Evolutionary conservation across 53 echinoderm and acorn worm species (phyloP), one percentile per base, ranked within the genome.

Genomic region (Patiria pectinifera): DNA sequence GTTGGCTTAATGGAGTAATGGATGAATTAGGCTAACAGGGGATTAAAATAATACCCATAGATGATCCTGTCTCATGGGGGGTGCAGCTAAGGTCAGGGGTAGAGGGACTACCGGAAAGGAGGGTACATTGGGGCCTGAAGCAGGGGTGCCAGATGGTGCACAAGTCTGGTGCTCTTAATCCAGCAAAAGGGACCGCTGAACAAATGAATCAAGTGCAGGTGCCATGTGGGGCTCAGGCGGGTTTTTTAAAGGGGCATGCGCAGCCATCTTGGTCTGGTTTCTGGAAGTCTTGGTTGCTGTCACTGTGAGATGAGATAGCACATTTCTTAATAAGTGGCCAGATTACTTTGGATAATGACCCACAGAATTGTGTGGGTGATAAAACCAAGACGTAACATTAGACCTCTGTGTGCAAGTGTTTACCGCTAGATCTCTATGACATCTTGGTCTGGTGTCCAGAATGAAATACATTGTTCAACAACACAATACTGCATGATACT

Each of bases 131-230:
- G 82, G 82, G 82, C 10, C 61, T 18, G 24, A 16, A 49, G 43
- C 21, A 78, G 88, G 88, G 78, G 76, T 77, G 59, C 77, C 88
- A 88, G 88, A 88, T 88, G 88, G 77, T 88, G 77, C 78, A 62
- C n/a, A 61, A 43, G 76, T 35, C 78, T 21, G 2, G 76, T 78
- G 59, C 78, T 26, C 74, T 76, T 87, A 35, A 87, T 76, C 9
- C 62, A 24, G 6, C 61, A 78, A 77, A 53, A 88, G 48, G 46
- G 44, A 45, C 88, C 61, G 88, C 88, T 78, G 45, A 88, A 77
- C 61, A 88, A 88, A 88, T 88, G 88, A 88, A 76, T 88, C 24
- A 59, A 43, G n/a, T 60, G 59, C 88, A 78, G 62, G 78, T 86
- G 74, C 72, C 45, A 48, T 72, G 48, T 69, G 53, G 47, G 44